Evolutionary conservation across 2,888 invertebrate genomes (phyloP), one percentile per base, ranked within the genome.

Genomic region (Pyrocoelia pectoralis): DNA sequence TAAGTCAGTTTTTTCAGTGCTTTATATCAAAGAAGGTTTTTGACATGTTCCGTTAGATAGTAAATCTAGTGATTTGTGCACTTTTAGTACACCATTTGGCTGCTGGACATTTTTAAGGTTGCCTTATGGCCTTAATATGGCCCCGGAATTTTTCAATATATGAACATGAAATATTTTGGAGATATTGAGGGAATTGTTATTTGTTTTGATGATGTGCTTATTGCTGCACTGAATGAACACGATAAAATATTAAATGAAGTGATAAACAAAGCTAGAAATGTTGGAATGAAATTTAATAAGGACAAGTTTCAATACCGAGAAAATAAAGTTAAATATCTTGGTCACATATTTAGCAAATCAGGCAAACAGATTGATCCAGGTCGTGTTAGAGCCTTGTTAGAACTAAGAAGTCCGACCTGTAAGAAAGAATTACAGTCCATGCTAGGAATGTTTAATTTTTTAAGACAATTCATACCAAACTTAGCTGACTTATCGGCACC

Each of bases 1-100:
- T 33, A 59, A 68, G 18, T 65, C 62, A 54, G 12, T 65, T 17
- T 70, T 70, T 64, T 63, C 68, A 14, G 65, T 68, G 12, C 52
- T 70, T 19, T 68, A n/a, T n/a, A n/a, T n/a, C n/a, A n/a, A n/a
- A n/a, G n/a, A n/a, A n/a, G n/a, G n/a, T n/a, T n/a, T n/a, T 17
- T 65, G 57, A 53, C 58, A 68, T 15, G 46, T 68, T 4, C 12
- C 2, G 19, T 33, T 68, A 14, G 46, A 33, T 51, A 49, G 61
- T 40, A 29, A 56, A 24, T 52, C 57, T 12, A 46, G 46, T 15
- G 46, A 46, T 9, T 17, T 14, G 46, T 38, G 38, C 12, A 38
- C 38, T 38, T 38, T 38, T 38, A 38, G 38, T 38, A 38, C 38
- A 38, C 38, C 38, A 38, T 38, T n/a, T 9, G 38, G 38, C n/a